Conservation (phyloP, 1,140 invertebrate genomes). For the Conus betulinus region DNA sequence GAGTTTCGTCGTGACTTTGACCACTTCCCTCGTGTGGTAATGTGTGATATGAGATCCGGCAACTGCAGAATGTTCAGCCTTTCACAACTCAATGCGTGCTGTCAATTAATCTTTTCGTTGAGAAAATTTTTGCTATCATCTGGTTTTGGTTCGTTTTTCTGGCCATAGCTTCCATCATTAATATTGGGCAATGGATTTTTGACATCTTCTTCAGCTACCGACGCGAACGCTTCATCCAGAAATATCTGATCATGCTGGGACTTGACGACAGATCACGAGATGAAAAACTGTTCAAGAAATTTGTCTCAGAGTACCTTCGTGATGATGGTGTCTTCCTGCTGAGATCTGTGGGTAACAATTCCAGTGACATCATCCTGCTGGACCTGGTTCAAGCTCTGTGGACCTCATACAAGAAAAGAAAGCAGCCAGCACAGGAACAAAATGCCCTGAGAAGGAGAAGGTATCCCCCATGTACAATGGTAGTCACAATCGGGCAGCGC, state of each 20-base stretch:
- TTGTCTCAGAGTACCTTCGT: slow-evolving; percentile 52
- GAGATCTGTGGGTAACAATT: slow-evolving; percentile 60
- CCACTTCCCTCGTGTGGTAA: slow-evolving; percentile 77
- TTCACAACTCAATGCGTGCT: slow-evolving; percentile 76
- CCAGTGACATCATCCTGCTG: slow-evolving; percentile 55
- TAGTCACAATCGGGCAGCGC: no score
- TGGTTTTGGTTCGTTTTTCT: slow-evolving; percentile 75
- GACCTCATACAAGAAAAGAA: slow-evolving; percentile 47
- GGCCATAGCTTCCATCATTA: slow-evolving; percentile 69
- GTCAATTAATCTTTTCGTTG: slow-evolving; percentile 78
- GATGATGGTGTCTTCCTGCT: slow-evolving; percentile 62
- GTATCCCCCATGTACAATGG: no score
- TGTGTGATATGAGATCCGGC: slow-evolving; percentile 78
- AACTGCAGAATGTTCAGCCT: slow-evolving; percentile 70
- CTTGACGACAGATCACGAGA: slow-evolving; percentile 36
- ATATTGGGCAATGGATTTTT: slow-evolving; percentile 54
- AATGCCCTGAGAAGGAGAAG: no score
- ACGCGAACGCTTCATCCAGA: slow-evolving; percentile 56
- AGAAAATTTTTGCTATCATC: slow-evolving; percentile 77
- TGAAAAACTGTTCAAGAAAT: slow-evolving; percentile 45
- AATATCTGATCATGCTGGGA: slow-evolving; percentile 57
- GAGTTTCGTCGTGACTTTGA: slow-evolving; percentile 72
- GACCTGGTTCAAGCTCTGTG: slow-evolving; percentile 61
- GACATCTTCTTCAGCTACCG: slow-evolving; percentile 51
- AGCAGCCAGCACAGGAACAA: not conserved